A percentile compares a stretch with the other conserved stretches of the same genome.
phyloP scores from a whole-genome alignment of 2,888 invertebrate species.

The Lasioglossum marginatum region DNA sequence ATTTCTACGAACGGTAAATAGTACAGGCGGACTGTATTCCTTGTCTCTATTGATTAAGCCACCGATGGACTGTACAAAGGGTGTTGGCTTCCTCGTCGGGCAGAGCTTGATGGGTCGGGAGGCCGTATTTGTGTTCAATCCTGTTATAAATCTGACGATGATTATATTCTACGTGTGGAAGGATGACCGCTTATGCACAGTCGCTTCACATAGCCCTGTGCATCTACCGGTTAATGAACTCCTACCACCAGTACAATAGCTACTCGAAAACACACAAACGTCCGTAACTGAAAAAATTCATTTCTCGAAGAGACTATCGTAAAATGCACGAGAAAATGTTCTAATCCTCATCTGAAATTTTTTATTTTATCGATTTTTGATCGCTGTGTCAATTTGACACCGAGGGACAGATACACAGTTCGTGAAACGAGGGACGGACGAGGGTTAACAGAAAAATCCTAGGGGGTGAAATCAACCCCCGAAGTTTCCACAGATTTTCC shows the following conservation, averaged over 20 bases:
- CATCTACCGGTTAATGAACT: slow-evolving; percentile 41
- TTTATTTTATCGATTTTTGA: too few relatives aligned
- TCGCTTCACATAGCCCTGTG: slow-evolving; percentile 16
- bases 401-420: too few relatives aligned
- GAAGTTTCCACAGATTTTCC: background rate
- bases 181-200: slow-evolving; percentile 17
- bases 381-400: too few relatives aligned
- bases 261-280: background rate
- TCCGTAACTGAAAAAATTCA: background rate
- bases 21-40: slow-evolving; percentile 37
- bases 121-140: slow-evolving; percentile 77
- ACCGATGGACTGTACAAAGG: slow-evolving; percentile 51
- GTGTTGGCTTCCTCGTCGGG: slow-evolving; percentile 68
- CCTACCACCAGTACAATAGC: background rate
- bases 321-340: background rate
- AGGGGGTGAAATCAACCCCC: background rate
- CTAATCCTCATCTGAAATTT: too few relatives aligned
- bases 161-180: slow-evolving; percentile 60
- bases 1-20: background rate
- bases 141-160: slow-evolving; percentile 74
- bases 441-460: background rate
- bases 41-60: slow-evolving; percentile 74
- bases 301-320: background rate
- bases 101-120: slow-evolving; percentile 65
- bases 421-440: too few relatives aligned